Percentiles rank a stretch among this genome's conserved stretches.
phyloP scores from a whole-genome alignment of 1,140 invertebrate genomes.

The Lamellibrachia luymesi region DNA sequence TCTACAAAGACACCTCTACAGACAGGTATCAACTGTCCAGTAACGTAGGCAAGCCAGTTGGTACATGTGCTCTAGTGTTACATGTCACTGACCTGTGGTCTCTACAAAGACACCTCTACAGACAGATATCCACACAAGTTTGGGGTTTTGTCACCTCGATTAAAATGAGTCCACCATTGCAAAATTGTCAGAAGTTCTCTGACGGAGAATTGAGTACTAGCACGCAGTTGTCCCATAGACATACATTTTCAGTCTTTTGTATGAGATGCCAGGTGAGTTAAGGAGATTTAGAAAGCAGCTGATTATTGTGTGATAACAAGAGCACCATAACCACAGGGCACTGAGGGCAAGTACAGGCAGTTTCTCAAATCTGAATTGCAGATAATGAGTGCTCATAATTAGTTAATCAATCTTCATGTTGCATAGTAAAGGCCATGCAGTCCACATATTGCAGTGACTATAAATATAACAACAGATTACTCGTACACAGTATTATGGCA shows the following conservation, averaged over 20 bases:
- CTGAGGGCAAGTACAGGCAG: background rate
- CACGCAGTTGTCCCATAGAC: too few relatives aligned
- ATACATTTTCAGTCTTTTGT: background rate
- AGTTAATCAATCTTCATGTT: background rate
- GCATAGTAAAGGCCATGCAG: background rate
- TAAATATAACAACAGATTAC: background rate
- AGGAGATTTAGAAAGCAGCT: background rate
- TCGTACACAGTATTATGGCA: background rate
- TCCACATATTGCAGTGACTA: background rate
- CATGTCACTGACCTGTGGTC: background rate
- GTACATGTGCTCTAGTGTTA: background rate
- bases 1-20: background rate
- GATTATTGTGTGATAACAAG: background rate
- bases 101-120: background rate
- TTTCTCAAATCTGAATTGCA: background rate
- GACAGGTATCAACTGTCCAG: background rate
- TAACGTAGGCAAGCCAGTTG: background rate
- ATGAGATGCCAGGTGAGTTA: background rate
- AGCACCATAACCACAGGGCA: background rate
- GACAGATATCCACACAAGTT: background rate
- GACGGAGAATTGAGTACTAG: too few relatives aligned
- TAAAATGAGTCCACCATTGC: too few relatives aligned
- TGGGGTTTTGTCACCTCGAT: background rate
- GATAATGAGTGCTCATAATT: background rate
- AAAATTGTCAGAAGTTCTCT: too few relatives aligned